Evolutionary conservation across 2,888 invertebrate genomes (phyloP), one percentile per base, ranked within the genome.

Genomic region (Shargacucullia verbasci): DNA sequence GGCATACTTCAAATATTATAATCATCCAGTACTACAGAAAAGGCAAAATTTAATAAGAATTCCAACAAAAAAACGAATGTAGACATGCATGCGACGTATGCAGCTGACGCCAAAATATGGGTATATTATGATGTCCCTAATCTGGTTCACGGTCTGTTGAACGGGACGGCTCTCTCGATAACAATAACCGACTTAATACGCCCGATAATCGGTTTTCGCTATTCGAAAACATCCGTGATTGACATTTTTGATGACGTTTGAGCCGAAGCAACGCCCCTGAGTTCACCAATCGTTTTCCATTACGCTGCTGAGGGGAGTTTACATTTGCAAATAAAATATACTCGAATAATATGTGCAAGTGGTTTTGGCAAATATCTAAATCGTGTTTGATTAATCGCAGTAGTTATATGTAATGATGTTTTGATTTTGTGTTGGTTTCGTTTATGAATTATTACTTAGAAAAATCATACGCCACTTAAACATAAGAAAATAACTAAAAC

Each of bases 111-210:
- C 87, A 86, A 90, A 91, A 89, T 90, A 90, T 90, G 89, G 87
- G 80, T 82, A 90, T 89, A 91, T 90, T 91, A 92, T 92, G 90
- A 91, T 90, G 92, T 90, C 91, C 92, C 92, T 93, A 92, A 92
- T 92, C 92, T 92, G 90, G 88, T 92, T 90, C 88, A 92, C 88
- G 91, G 88, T 89, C 78, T 86, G 87, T 73, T 84, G 89, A 86
- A 81, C 86, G 85, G 84, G 86, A 79, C 81, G 85, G 82, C 82
- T 83, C 88, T 89, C 91, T 89, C 92, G 91, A 90, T 92, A 91
- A 93, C 91, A 94, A 93, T 93, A 92, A 92, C 89, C 83, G 90
- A 91, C 92, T 92, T 92, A 93, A 93, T 93, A 91, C 85, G 84
- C 87, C 86, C 90, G 91, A 92, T 93, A 94, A 93, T 93, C 92